Percentiles rank a stretch among this genome's conserved stretches.
Evolutionary conservation across 92 coral and sea anemone species (phyloP).

Genomic region (Parazoanthus darwini): DNA sequence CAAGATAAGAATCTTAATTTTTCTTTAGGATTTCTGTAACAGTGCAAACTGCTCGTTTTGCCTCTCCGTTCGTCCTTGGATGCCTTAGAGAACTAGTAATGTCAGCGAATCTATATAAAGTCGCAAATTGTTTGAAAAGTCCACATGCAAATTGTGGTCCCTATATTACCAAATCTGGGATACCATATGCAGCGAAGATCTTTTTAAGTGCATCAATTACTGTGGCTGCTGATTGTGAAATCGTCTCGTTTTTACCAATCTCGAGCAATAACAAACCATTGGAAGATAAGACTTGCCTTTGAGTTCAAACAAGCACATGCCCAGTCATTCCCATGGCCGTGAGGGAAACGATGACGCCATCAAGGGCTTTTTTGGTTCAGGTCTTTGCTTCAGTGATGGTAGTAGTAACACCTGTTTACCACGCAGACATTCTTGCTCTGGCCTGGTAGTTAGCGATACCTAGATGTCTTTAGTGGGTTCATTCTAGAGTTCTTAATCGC

Average conservation of each 20-base stretch:
- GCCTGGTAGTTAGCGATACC: slow-evolving; percentile 32
- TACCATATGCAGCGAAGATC: slow-evolving; percentile 56
- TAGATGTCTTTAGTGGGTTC: too few relatives aligned
- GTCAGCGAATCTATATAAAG: slow-evolving; percentile 52
- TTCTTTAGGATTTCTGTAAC: slow-evolving; percentile 45
- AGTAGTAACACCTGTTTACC: slow-evolving; percentile 59
- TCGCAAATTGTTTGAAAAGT: not conserved
- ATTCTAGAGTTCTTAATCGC: too few relatives aligned
- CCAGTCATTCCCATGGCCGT: slow-evolving; percentile 50
- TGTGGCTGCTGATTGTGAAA: slow-evolving; percentile 15
- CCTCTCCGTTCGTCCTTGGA: slow-evolving; percentile 48
- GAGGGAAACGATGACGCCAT: slow-evolving; percentile 62
- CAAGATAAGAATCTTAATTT: slow-evolving; percentile 44
- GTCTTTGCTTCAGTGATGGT: slow-evolving; percentile 48
- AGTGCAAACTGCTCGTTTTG: slow-evolving; percentile 50
- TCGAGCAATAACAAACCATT: slow-evolving; percentile 48
- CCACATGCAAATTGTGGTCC: slow-evolving; percentile 39
- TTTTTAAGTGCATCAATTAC: slow-evolving; percentile 43
- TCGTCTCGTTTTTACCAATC: slow-evolving; percentile 56
- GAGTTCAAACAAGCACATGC: slow-evolving; percentile 38
- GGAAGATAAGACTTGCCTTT: slow-evolving; percentile 42
- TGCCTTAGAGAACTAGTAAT: slow-evolving; percentile 52
- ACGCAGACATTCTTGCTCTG: slow-evolving; percentile 64
- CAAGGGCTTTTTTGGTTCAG: slow-evolving; percentile 63
- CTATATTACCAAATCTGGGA: slow-evolving; percentile 50